Evolutionary conservation across 2,888 invertebrate genomes (phyloP).

Genomic region (Micoletzkya japonica): DNA sequence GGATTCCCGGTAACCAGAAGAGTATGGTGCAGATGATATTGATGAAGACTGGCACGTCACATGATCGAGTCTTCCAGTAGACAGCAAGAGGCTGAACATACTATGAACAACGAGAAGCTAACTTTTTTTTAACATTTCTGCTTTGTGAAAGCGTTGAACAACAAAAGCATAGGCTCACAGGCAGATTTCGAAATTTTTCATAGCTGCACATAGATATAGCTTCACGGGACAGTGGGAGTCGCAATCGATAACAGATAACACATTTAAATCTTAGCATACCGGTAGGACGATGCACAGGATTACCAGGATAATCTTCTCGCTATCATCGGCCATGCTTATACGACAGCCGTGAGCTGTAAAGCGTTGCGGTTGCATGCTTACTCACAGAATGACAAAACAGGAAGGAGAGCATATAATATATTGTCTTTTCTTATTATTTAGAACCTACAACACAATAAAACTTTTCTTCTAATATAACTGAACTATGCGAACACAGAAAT

Average conservation of each 20-base stretch:
- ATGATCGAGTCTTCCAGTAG: conserved; percentile 17
- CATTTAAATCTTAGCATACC: background rate
- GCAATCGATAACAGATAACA: background rate
- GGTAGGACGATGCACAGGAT: conserved; percentile 15
- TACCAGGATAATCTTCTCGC: conserved; percentile 16
- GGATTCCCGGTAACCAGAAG: conserved; percentile 24
- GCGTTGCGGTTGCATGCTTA: too few relatives aligned
- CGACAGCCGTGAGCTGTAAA: too few relatives aligned
- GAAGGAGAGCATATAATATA: too few relatives aligned
- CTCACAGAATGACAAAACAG: too few relatives aligned
- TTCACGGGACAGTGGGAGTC: background rate
- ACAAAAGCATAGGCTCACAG: too few relatives aligned
- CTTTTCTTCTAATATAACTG: too few relatives aligned
- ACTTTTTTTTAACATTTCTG: too few relatives aligned
- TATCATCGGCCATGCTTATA: conserved; percentile 21
- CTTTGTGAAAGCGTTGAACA: too few relatives aligned
- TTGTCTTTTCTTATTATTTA: too few relatives aligned
- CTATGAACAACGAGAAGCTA: too few relatives aligned
- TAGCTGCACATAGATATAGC: background rate
- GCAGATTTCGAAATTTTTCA: too few relatives aligned
- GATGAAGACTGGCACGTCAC: conserved; percentile 14
- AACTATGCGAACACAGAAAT: background rate
- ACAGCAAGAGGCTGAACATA: conserved; percentile 16
- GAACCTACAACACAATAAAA: too few relatives aligned
- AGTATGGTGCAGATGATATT: background rate